Base-by-base conservation (phyloP, 2,888 invertebrate species). In the Achlya flavicornis region DNA sequence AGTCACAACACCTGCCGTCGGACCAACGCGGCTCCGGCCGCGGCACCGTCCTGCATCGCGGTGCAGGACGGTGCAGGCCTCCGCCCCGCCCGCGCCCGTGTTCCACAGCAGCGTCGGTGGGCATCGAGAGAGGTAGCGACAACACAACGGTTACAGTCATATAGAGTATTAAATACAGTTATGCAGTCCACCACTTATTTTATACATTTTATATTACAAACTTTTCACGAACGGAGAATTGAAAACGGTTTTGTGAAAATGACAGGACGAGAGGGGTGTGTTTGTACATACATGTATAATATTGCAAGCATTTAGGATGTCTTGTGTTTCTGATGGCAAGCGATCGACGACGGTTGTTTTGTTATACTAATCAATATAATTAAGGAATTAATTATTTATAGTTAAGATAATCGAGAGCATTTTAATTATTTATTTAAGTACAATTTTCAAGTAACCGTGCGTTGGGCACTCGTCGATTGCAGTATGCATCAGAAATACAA, bases 261-360 rank as follows among this genome's bases (percentile, higher is more conserved):
- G 90, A 90, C 90, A 90, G 90, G 90, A 90, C 83, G 74, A 80
- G 70, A n/a, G n/a, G 81, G 73, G 76, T 69, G 77, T 76, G 75
- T 88, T 85, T 88, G 88, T 88, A 89, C 86, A 87, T 11, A 12
- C 38, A 12, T 41, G 41, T 41, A 41, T 81, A 69, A 72, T 76
- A 81, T 84, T 90, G 91, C 89, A 91, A 91, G 90, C 89, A 88
- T 84, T 84, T 74, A 75, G 75, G 72, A 64, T 62, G 71, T 70
- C 72, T 74, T 68, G 69, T 75, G 66, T 75, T 70, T 77, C 80
- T 81, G 80, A 75, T 78, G 75, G 78, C 73, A 68, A 63, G 65
- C 60, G 62, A 58, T 63, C 59, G 73, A 73, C 59, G 73, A 73
- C 62, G 63, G 63, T 53, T 53, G 48, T 16, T 48, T 53, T 3